These are phyloP conservation scores for Agapornis canus DNA, from an alignment of 2,797 vertebrate genomes.

Conservation along the genomic window DNA sequence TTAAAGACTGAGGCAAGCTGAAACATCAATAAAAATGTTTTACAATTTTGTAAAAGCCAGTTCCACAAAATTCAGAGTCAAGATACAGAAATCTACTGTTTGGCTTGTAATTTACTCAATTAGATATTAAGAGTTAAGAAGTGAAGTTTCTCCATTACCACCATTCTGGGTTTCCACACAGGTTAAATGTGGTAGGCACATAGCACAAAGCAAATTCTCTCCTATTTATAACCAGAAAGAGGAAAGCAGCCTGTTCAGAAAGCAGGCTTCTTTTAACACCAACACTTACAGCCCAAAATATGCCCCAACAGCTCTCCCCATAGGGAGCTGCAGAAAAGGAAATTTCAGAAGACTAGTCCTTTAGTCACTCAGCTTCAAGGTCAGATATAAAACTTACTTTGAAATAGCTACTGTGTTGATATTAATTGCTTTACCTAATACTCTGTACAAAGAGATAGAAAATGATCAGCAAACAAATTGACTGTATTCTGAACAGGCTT, in stretches of 20 bases:
- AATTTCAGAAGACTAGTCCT: background rate
- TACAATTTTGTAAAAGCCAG: background rate
- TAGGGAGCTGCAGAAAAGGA: background rate
- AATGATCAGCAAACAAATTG: background rate
- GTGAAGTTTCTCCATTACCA: background rate
- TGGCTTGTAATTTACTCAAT: background rate
- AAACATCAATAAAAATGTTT: background rate
- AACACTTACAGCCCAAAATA: background rate
- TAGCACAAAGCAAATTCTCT: background rate
- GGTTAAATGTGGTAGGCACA: background rate
- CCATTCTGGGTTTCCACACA: background rate
- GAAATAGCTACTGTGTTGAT: background rate
- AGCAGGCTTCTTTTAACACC: background rate
- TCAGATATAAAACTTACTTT: background rate
- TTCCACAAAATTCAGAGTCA: background rate
- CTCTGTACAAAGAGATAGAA: background rate
- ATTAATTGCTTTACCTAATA: background rate
- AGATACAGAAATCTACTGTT: background rate
- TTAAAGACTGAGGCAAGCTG: background rate
- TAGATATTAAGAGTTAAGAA: background rate
- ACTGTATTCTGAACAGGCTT: background rate
- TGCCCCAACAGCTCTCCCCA: background rate
- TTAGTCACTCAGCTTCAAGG: background rate
- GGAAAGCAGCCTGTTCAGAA: background rate
- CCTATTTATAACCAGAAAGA: background rate